Base-by-base conservation (phyloP, 2,797 vertebrate species). In the Enteromius mattozi region DNA sequence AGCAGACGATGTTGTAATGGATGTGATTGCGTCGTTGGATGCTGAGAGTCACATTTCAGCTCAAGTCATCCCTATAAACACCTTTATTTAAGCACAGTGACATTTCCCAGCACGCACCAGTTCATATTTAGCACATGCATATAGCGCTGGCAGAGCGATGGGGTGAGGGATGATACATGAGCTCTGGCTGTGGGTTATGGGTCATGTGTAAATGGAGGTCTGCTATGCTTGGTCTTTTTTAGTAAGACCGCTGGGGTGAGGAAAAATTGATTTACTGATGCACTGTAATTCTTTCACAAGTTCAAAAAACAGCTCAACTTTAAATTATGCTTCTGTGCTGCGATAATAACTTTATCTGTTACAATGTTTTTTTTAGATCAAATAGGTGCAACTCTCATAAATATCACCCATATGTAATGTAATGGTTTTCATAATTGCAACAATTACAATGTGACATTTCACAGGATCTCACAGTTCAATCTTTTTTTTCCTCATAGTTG, bases 51-150 rank as follows among this genome's bases (percentile, higher is more conserved):
- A 71, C 68, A 13, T 86, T 86, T 82, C 80, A 76, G 69, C 27
- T 16, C 56, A 49, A 49, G 33, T n/a, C 54, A 21, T 2, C 17
- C 51, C 30, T 24, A 66, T 74, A 85, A 82, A 80, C 68, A 61
- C 70, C 83, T 79, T 72, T 82, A 42, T 42, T 70, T 82, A 79
- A 82, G 33, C 66, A 80, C 86, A 51, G n/a, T 87, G 82, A 77
- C 77, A 47, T 83, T 80, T 80, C 70, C 70, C 21, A 69, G 27
- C n/a, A n/a, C 70, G 78, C 78, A 45, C 24, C 63, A n/a, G 35
- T 30, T 70, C 79, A 71, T 51, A 70, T 83, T 86, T 80, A 80
- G 56, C 59, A 63, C 40, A 71, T 59, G 76, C 68, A 68, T 65
- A 35, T 30, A 71, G 51, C 1, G 14, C 54, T 45, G 33, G 51